Base-by-base conservation (phyloP, 2,797 vertebrate genomes). In the Tokudaia tokunoshimensis region DNA sequence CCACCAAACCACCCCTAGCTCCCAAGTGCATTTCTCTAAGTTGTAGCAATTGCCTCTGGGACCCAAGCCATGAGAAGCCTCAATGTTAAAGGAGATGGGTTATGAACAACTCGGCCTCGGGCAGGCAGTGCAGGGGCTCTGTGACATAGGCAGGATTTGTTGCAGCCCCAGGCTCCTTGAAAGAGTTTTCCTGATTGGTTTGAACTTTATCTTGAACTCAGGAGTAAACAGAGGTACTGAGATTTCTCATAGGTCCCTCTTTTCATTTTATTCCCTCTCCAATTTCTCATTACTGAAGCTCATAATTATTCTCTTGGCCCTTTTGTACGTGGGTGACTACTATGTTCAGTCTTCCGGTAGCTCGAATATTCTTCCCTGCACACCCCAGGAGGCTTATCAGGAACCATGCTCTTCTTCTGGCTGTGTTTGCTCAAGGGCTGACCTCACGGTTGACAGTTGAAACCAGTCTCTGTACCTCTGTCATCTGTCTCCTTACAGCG, bases 181-280 rank as follows among this genome's bases (percentile, higher is more conserved):
- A 70, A 79, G 52, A 91, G 34, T 74, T 79, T 89, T 52, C 44
- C 26, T 61, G 80, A 95, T 82, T 74, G 61, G 37, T 79, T 92
- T 96, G 70, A 92, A 96, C 92, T 78, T 94, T 31, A 55, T 65
- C 55, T 95, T 93, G 94, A 82, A 95, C 44, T 22, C 34, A 26
- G 89, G 37, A 47, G 90, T 75, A 34, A 55, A 41, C 4, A 52
- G 61, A 86, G 52, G 47, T 55, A 47, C 91, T 74, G 9, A 82
- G 82, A 52, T 52, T 94, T 92, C 50, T 15, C 2, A 3, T 6
- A n/a, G 65, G 65, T 91, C 31, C 67, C 70, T 37, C 83, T 79
- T 94, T 94, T 72, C 78, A 84, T 85, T 94, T 88, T 74, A 20
- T 81, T 81, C 92, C 52, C 34, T 91, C 4, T 63, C 29, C 70